These are phyloP conservation scores for Scaptomyza montana DNA, from an alignment of 1,140 invertebrate genomes.

Conservation along the genomic window DNA sequence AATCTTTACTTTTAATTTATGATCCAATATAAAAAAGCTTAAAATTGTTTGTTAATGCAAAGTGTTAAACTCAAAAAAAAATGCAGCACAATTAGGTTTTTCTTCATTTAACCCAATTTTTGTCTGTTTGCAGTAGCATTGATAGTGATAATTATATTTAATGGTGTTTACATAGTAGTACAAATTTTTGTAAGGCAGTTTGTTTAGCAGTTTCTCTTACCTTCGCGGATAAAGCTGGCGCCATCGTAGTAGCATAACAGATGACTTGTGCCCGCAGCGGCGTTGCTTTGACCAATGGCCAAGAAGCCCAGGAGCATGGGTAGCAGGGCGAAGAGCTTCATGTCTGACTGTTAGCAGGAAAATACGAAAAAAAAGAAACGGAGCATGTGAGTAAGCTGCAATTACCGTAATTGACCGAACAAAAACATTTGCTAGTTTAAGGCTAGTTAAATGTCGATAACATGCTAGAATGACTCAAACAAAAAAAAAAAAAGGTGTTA, in stretches of 20 bases:
- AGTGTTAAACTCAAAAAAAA: too few species aligned
- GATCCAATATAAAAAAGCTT: too few species aligned
- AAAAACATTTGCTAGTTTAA: not conserved
- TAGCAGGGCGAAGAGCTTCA: constrained; percentile 73
- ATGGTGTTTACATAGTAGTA: too few species aligned
- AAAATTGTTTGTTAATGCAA: too few species aligned
- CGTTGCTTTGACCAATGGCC: constrained; percentile 58
- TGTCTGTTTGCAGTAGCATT: too few species aligned
- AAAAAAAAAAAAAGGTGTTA: constrained; percentile 2
- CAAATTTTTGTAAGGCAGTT: too few species aligned
- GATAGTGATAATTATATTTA: too few species aligned
- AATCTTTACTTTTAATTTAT: too few species aligned
- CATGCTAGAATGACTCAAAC: not conserved
- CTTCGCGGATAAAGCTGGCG: constrained; percentile 87
- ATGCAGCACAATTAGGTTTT: too few species aligned
- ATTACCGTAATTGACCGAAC: constrained; percentile 18
- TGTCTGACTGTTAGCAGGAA: constrained; percentile 37
- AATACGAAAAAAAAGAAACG: not conserved
- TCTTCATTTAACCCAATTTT: too few species aligned
- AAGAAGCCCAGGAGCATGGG: constrained; percentile 79
- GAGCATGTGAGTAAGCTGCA: not conserved
- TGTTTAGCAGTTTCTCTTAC: constrained; percentile 83
- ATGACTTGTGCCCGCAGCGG: constrained; percentile 83
- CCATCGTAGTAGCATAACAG: constrained; percentile 89
- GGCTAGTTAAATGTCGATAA: not conserved